A percentile compares a stretch with the other conserved stretches of the same genome.
These are phyloP conservation scores for Cairina moschata DNA, from an alignment of 2,113 vertebrate species.

Conservation along the genomic window DNA sequence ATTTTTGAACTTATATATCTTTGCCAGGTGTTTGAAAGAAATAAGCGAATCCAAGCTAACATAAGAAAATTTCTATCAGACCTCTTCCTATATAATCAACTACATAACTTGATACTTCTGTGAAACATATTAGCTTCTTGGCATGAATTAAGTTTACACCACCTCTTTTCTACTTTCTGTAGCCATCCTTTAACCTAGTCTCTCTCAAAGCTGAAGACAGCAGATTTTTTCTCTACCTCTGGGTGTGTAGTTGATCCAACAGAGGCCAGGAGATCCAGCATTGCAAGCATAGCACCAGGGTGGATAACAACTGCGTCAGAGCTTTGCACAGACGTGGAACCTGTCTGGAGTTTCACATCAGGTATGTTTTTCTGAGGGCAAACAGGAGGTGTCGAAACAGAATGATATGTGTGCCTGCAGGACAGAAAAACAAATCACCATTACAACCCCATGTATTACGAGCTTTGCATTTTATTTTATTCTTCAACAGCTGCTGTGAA, in stretches of 20 bases:
- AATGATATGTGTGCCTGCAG: slow-evolving; percentile 89
- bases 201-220: not conserved
- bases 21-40: not conserved
- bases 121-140: not conserved
- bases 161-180: not conserved
- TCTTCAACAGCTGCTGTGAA: not conserved
- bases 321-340: slow-evolving; percentile 74
- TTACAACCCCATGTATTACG: not conserved
- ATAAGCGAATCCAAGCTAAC: not conserved
- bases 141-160: not conserved
- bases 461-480: not conserved
- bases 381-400: slow-evolving; percentile 83
- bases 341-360: slow-evolving; percentile 86
- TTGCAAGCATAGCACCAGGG: slow-evolving; percentile 92
- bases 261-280: slow-evolving; percentile 94
- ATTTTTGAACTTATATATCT: not conserved
- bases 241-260: slow-evolving; percentile 89
- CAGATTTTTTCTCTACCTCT: slow-evolving; percentile 81
- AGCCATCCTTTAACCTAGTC: not conserved
- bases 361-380: slow-evolving; percentile 82
- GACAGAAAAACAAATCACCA: not conserved
- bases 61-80: not conserved
- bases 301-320: slow-evolving; percentile 93
- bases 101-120: not conserved
- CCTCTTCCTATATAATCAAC: not conserved